Base-by-base conservation (phyloP, 2,113 vertebrate species). In the Ranitomeya variabilis region DNA sequence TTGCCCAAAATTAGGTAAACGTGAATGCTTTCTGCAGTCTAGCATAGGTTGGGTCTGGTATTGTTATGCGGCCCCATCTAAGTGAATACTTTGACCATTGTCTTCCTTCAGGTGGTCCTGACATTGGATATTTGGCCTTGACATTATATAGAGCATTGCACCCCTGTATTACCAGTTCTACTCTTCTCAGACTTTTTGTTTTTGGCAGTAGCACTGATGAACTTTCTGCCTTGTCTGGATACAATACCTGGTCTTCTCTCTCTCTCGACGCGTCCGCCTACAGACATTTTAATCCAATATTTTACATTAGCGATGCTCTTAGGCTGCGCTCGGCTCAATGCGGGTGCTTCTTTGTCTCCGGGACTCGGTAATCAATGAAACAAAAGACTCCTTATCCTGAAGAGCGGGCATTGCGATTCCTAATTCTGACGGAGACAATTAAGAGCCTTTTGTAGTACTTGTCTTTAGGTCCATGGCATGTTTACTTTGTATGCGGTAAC, bases 291-390 rank as follows among this genome's bases (percentile, higher is more conserved):
- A 60, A 60, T 80, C 79, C 79, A 60, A 60, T 80, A 26, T 59
- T 54, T 81, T 81, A 37, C 55, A 60, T 80, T 60, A 16, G 31
- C 80, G 21, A 18, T 19, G 3, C 19, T 37, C 59, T 82, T 64
- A 82, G 64, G 23, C 26, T 62, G 79, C 60, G 7, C 59, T 26
- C 26, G 21, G 0, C 37, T 19, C 23, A 81, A 37, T 15, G 7
- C 54, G 4, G 37, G 6, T 5, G 19, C 60, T 14, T 66, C 60
- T n/a, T 83, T 83, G 80, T 83, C 80, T 81, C 23, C 16, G 18
- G 26, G 60, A 51, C 62, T 82, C 37, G 51, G 60, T 51, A 83
- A 83, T 83, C 80, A 82, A 82, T 64, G 59, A 66, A 60, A 83
- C 80, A 66, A 67, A 83, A 52, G 80, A 66, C 21, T 67, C 5